Evolutionary conservation across 2,797 vertebrate genomes (phyloP).

Genomic region (Halcyon chelicuti): DNA sequence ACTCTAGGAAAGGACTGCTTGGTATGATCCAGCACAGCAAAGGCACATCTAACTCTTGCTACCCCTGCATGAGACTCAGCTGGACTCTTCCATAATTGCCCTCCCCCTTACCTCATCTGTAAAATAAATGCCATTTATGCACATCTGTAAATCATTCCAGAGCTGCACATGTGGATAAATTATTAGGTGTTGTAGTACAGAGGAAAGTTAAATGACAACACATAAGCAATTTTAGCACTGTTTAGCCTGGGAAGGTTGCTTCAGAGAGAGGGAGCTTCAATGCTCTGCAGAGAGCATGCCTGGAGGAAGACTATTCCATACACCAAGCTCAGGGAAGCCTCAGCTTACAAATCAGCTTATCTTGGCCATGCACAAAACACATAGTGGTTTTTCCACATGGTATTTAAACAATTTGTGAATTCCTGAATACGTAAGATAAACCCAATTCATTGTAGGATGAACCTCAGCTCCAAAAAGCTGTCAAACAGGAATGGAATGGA

Average conservation of each 20-base stretch:
- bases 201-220: not conserved
- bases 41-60: not conserved
- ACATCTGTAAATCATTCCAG: not conserved
- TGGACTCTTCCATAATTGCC: not conserved
- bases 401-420: not conserved
- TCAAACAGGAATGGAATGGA: not conserved
- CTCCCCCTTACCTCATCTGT: not conserved
- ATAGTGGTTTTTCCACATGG: not conserved
- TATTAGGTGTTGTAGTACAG: not conserved
- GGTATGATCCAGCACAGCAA: not conserved
- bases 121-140: not conserved
- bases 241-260: not conserved
- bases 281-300: not conserved
- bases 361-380: slow-evolving; percentile 2
- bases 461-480: not conserved
- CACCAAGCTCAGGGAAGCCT: not conserved
- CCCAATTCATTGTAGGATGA: not conserved
- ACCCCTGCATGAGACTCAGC: not conserved
- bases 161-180: not conserved
- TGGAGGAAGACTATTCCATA: not conserved
- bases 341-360: slow-evolving; percentile 49
- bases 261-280: not conserved
- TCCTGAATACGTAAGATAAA: slow-evolving; percentile 50
- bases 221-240: not conserved
- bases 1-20: not conserved